Conservation (phyloP, 53 echinoderm and acorn worm species). For the Apostichopus leukothele region DNA sequence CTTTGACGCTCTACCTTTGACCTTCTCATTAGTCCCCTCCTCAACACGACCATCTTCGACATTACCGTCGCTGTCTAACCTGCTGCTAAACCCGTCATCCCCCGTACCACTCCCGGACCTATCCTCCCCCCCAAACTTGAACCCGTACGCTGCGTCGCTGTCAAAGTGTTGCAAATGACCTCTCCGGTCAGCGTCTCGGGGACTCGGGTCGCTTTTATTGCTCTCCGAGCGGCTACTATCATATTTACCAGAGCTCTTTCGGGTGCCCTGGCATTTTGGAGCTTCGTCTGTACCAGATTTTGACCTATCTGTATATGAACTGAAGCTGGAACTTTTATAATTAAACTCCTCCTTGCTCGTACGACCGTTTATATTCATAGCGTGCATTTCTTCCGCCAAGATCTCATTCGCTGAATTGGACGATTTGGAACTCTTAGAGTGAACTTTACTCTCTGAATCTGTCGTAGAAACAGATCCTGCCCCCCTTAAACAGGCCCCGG, state of each 20-base stretch:
- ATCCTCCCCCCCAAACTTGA: neutral
- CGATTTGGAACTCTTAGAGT: neutral
- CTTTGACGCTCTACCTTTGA: neutral
- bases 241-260: neutral
- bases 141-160: slow-evolving; percentile 22
- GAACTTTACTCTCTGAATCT: neutral
- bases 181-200: neutral
- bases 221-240: neutral
- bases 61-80: slow-evolving; percentile 56
- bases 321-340: neutral
- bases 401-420: neutral
- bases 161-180: neutral
- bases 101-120: slow-evolving; percentile 20
- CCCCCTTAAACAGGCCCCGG: neutral
- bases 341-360: too few species aligned
- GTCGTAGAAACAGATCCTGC: neutral
- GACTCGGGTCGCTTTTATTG: neutral
- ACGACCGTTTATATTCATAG: neutral
- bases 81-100: slow-evolving; percentile 60
- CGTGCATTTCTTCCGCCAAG: neutral
- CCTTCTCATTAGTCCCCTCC: neutral
- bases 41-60: slow-evolving; percentile 42
- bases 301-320: neutral
- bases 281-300: neutral
- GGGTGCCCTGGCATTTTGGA: too few species aligned